phyloP scores from a whole-genome alignment of 2,113 vertebrate genomes.

The Dasyurus viverrinus region DNA sequence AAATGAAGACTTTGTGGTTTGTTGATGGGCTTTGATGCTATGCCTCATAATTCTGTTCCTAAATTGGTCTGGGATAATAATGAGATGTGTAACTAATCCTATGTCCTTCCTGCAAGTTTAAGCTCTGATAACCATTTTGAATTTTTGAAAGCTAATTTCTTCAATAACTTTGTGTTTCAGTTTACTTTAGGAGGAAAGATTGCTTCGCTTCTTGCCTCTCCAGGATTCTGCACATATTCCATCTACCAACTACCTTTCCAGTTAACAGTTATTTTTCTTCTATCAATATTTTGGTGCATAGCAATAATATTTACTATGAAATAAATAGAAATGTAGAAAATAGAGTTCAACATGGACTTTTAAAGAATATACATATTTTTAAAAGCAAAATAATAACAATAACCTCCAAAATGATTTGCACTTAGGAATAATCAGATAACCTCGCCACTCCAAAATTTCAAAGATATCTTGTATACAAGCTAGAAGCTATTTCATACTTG shows the following conservation, averaged over 20 bases:
- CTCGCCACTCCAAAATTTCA: neutral
- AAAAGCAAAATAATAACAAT: neutral
- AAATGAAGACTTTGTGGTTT: neutral
- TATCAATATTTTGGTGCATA: constrained; percentile 75
- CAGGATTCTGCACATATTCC: constrained; percentile 85
- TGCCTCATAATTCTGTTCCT: constrained; percentile 17
- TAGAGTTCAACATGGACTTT: constrained; percentile 23
- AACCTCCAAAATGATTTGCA: constrained; percentile 1
- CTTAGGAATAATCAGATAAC: neutral
- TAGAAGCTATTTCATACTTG: neutral
- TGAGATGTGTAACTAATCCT: constrained; percentile 64
- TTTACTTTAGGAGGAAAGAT: constrained; percentile 35
- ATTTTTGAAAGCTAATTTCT: constrained; percentile 68
- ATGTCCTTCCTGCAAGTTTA: constrained; percentile 69
- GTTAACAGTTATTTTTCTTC: constrained; percentile 83
- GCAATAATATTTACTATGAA: constrained; percentile 15
- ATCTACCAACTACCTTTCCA: constrained; percentile 76
- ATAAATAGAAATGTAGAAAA: constrained; percentile 16
- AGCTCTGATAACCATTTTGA: constrained; percentile 61
- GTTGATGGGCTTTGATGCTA: neutral
- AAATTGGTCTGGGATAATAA: constrained; percentile 56
- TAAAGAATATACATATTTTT: neutral
- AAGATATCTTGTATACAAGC: neutral
- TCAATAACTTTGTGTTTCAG: constrained; percentile 39
- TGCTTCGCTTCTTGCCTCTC: constrained; percentile 82